A percentile compares a stretch with the other conserved stretches of the same genome.
These are phyloP conservation scores for Tanytarsus gracilentus DNA, from an alignment of 2,888 invertebrate genomes.

Conservation along the genomic window DNA sequence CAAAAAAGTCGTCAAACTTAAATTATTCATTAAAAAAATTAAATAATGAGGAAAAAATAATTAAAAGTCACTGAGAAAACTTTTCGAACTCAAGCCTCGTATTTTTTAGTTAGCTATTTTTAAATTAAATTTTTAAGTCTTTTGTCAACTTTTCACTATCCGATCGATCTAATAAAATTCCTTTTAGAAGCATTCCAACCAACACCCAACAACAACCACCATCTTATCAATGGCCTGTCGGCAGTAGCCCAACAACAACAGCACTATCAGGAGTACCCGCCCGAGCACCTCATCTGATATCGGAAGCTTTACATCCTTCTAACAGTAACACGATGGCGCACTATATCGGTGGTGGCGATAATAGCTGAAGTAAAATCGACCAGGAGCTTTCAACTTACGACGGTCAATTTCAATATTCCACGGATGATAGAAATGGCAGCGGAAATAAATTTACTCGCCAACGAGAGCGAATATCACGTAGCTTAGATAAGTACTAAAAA, in stretches of 20 bases:
- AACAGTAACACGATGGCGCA: slow-evolving; percentile 28
- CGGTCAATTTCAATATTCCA: slow-evolving; percentile 8
- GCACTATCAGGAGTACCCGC: slow-evolving; percentile 60
- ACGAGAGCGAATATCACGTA: slow-evolving; percentile 29
- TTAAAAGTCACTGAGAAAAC: too few relatives aligned
- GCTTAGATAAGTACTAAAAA: slow-evolving; percentile 25
- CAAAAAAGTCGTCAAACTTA: too few relatives aligned
- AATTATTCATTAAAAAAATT: too few relatives aligned
- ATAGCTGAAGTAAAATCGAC: slow-evolving; percentile 29
- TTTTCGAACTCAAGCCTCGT: too few relatives aligned
- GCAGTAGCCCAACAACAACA: slow-evolving; percentile 56
- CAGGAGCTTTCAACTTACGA: slow-evolving; percentile 8
- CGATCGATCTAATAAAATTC: slow-evolving; percentile 17
- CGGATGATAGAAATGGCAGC: slow-evolving; percentile 11
- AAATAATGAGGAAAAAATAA: too few relatives aligned
- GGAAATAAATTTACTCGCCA: slow-evolving; percentile 29
- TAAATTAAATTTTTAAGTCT: too few relatives aligned
- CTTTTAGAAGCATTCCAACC: slow-evolving; percentile 49
- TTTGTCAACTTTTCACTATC: not conserved
- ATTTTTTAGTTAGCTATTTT: too few relatives aligned
- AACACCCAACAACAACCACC: slow-evolving; percentile 43
- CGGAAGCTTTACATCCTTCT: slow-evolving; percentile 47
- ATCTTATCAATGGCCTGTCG: slow-evolving; percentile 69
- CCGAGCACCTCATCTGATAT: slow-evolving; percentile 62
- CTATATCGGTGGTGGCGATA: slow-evolving; percentile 31